A percentile compares a stretch with the other conserved stretches of the same genome.
phyloP scores from a whole-genome alignment of 23 tunicate genomes.

The Styela clava region DNA sequence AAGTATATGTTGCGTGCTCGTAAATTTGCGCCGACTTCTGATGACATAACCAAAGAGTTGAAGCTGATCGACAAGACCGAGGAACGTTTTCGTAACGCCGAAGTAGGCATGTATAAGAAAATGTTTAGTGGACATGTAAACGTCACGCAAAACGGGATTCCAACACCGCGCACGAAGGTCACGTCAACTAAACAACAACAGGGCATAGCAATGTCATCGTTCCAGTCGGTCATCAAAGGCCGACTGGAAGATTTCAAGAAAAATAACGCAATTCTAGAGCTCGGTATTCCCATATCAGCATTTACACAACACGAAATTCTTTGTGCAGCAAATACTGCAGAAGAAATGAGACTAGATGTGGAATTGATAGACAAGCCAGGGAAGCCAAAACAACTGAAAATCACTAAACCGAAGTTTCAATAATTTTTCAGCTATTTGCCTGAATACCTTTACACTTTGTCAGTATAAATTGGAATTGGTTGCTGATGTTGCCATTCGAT shows the following conservation, averaged over 20 bases:
- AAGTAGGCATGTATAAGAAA: slow-evolving; percentile 61
- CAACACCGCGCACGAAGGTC: background rate
- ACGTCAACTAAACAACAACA: background rate
- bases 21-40: slow-evolving; percentile 41
- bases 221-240: background rate
- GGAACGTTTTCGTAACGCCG: slow-evolving; percentile 17
- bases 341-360: background rate
- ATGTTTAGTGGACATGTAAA: slow-evolving; percentile 28
- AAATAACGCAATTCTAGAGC: background rate
- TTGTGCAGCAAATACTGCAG: background rate
- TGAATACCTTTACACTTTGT: too few relatives aligned
- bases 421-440: too few relatives aligned
- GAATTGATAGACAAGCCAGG: slow-evolving; percentile 14
- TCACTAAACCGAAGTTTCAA: background rate
- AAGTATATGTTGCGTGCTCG: slow-evolving; percentile 46
- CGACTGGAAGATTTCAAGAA: slow-evolving; percentile 4
- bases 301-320: slow-evolving; percentile 6
- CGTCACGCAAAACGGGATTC: background rate
- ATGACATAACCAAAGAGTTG: slow-evolving; percentile 48
- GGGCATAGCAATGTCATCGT: background rate
- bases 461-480: too few relatives aligned
- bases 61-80: slow-evolving; percentile 39
- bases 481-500: too few relatives aligned
- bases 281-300: background rate
- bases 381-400: background rate